Percentiles rank a stretch among this genome's conserved stretches.
Conservation (phyloP, 2,113 vertebrate species). For the Prietella phreatophila region DNA sequence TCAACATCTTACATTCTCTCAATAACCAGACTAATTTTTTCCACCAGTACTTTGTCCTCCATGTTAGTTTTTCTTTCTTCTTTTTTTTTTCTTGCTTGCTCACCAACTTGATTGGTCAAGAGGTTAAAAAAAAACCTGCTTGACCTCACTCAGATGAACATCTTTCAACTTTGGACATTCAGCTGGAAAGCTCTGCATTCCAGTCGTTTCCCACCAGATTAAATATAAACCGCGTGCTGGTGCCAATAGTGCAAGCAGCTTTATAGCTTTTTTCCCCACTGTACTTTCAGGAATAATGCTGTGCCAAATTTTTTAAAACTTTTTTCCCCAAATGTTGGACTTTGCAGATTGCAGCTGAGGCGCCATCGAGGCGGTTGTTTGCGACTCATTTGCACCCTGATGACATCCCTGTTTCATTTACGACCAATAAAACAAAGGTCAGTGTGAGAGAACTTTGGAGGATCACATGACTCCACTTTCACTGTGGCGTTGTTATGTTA, state of each 20-base stretch:
- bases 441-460: not conserved
- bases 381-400: conserved; percentile 54
- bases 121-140: not conserved
- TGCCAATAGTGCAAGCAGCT: not conserved
- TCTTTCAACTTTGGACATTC: not conserved
- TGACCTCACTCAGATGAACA: not conserved
- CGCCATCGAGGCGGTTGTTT: conserved; percentile 47
- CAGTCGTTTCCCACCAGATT: not conserved
- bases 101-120: not conserved
- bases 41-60: not conserved
- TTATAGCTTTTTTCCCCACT: not conserved
- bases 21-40: too few relatives aligned
- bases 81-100: not conserved
- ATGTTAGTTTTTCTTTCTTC: not conserved
- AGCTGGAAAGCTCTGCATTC: not conserved
- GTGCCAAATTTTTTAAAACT: not conserved
- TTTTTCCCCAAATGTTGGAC: not conserved
- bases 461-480: not conserved
- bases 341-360: conserved; percentile 32
- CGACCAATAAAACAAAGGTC: conserved; percentile 51
- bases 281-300: not conserved
- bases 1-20: too few relatives aligned
- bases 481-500: not conserved
- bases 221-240: not conserved
- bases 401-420: conserved; percentile 46